A percentile compares a stretch with the other conserved stretches of the same genome.
Conservation (phyloP, 2,113 vertebrate species). For the Lepus americanus region DNA sequence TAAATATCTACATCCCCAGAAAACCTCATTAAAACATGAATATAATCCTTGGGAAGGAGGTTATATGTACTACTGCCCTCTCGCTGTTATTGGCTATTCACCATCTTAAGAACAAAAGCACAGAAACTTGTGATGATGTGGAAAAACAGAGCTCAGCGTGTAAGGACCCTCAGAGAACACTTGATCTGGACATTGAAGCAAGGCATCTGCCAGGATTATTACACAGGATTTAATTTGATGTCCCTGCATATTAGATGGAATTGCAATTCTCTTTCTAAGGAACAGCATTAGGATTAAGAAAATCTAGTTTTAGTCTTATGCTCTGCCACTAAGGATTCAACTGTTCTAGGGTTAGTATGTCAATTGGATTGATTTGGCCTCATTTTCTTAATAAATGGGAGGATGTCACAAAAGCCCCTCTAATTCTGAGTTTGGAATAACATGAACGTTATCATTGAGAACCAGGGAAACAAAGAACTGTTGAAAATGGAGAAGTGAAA, state of each 20-base stretch:
- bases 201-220: neutral
- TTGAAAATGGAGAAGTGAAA: neutral
- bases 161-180: neutral
- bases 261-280: neutral
- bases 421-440: slow-evolving; percentile 21
- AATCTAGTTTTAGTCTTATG: neutral
- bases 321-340: neutral
- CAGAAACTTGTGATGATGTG: neutral
- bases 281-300: neutral
- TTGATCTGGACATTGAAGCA: neutral
- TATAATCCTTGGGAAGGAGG: neutral
- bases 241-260: neutral
- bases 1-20: neutral
- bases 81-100: neutral
- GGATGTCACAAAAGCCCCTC: neutral
- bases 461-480: slow-evolving; percentile 10
- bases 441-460: slow-evolving; percentile 1
- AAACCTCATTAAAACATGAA: slow-evolving; percentile 3
- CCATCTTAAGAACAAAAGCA: neutral
- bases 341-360: neutral
- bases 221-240: neutral
- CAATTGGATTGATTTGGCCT: neutral
- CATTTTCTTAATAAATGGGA: neutral
- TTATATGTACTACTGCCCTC: neutral
- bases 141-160: neutral